phyloP scores from a whole-genome alignment of 2,797 vertebrate species.

The Gambelia wislizenii region DNA sequence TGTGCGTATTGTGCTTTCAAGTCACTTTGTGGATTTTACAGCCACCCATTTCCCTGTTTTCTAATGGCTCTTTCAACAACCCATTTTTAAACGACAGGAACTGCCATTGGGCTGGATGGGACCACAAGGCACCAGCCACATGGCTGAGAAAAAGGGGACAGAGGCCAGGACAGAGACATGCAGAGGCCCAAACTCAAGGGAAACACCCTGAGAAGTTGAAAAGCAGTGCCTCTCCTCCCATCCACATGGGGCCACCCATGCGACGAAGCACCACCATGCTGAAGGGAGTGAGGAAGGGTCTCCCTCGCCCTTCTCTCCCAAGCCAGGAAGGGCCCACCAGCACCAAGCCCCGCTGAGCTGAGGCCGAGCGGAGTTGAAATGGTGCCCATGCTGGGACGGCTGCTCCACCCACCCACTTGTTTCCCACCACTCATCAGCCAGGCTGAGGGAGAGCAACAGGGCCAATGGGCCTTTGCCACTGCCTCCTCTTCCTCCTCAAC shows the following conservation, averaged over 20 bases:
- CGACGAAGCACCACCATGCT: background rate
- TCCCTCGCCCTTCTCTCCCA: no score
- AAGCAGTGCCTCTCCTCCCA: background rate
- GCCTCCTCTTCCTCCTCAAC: background rate
- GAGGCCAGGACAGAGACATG: no score
- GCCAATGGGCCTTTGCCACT: no score
- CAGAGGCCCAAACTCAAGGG: background rate
- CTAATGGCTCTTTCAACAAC: no score
- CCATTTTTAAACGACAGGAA: background rate
- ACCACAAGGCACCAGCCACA: background rate
- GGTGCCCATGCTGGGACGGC: background rate
- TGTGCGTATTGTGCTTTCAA: no score
- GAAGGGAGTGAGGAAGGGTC: no score
- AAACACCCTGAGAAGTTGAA: background rate
- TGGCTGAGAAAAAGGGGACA: background rate
- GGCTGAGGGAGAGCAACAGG: background rate
- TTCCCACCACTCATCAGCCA: background rate
- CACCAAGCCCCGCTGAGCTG: background rate
- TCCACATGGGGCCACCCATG: background rate
- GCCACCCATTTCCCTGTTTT: background rate
- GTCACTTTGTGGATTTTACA: no score
- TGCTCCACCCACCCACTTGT: background rate
- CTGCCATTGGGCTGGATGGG: no score
- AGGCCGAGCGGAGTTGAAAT: conserved; percentile 15
- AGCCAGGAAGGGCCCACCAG: background rate